phyloP scores from a whole-genome alignment of 2,797 vertebrate species.

The Phylloscopus collybita region DNA sequence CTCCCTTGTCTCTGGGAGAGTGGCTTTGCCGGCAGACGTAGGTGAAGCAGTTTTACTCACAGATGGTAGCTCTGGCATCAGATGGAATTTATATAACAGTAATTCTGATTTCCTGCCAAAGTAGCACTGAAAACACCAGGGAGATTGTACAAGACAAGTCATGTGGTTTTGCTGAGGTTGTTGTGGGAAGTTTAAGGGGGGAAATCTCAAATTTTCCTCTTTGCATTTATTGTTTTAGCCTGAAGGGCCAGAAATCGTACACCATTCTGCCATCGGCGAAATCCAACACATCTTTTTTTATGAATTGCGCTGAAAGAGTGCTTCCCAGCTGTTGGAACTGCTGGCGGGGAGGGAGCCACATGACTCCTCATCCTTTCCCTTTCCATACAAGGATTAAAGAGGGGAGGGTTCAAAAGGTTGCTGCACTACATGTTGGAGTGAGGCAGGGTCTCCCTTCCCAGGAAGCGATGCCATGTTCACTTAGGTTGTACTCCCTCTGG shows the following conservation, averaged over 20 bases:
- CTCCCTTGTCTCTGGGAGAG: constrained; percentile 83
- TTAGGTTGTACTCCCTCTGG: constrained; percentile 55
- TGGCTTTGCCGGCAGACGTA: constrained; percentile 86
- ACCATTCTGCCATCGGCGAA: constrained; percentile 80
- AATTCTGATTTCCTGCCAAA: constrained; percentile 90
- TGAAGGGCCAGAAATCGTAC: constrained; percentile 79
- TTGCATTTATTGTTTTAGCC: constrained; percentile 81
- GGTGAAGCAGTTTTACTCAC: constrained; percentile 88
- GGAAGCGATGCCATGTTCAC: constrained; percentile 47
- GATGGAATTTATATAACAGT: constrained; percentile 93
- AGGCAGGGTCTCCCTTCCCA: constrained; percentile 52
- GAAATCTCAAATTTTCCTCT: constrained; percentile 79
- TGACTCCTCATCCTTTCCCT: constrained; percentile 72
- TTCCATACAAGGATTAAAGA: constrained; percentile 71
- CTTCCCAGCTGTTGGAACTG: constrained; percentile 77
- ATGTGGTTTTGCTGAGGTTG: constrained; percentile 84
- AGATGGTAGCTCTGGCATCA: constrained; percentile 92
- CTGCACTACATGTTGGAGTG: constrained; percentile 45
- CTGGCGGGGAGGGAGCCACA: constrained; percentile 74
- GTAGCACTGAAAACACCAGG: constrained; percentile 84
- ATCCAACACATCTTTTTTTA: constrained; percentile 75
- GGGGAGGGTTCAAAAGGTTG: constrained; percentile 77
- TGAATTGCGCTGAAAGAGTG: constrained; percentile 74
- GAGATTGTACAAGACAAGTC: constrained; percentile 83
- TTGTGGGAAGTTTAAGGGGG: constrained; percentile 83